Evolutionary conservation across 1,140 invertebrate species (phyloP).

Genomic region (Orussus abietinus): DNA sequence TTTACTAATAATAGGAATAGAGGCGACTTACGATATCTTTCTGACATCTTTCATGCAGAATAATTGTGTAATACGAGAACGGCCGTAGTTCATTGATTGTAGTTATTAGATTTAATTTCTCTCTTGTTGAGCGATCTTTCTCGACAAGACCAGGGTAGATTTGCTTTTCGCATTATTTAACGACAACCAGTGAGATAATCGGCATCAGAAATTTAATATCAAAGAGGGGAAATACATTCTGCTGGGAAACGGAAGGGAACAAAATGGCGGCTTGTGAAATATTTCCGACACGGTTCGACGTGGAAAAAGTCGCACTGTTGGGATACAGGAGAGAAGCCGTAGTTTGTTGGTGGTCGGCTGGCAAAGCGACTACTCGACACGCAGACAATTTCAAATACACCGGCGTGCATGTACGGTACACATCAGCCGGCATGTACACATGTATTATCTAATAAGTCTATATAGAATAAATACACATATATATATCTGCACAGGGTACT

Average conservation of each 20-base stretch:
- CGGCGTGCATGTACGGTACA: constrained; percentile 13
- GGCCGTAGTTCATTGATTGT: too few relatives aligned
- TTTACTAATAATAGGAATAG: too few relatives aligned
- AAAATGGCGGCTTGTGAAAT: constrained; percentile 18
- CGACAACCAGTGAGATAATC: too few relatives aligned
- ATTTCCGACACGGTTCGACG: constrained; percentile 1
- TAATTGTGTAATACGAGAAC: too few relatives aligned
- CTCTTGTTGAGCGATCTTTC: too few relatives aligned
- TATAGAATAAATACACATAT: too few relatives aligned
- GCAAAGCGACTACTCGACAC: constrained; percentile 24
- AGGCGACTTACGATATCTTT: too few relatives aligned
- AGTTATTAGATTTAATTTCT: too few relatives aligned
- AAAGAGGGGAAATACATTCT: constrained; percentile 18
- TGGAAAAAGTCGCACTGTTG: neutral
- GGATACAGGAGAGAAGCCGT: constrained; percentile 30
- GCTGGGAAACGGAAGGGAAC: constrained; percentile 18
- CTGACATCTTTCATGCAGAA: too few relatives aligned
- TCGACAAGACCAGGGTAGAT: too few relatives aligned
- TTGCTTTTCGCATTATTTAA: too few relatives aligned
- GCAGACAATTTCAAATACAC: constrained; percentile 13
- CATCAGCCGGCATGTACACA: constrained; percentile 5
- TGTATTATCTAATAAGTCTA: too few relatives aligned
- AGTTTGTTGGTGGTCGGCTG: constrained; percentile 22
- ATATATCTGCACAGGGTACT: constrained; percentile 13
- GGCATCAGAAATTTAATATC: constrained; percentile 3